A percentile compares a stretch with the other conserved stretches of the same genome.
Evolutionary conservation across 2,113 vertebrate genomes (phyloP).

Genomic region (Calyptommatus sinebrachiatus): DNA sequence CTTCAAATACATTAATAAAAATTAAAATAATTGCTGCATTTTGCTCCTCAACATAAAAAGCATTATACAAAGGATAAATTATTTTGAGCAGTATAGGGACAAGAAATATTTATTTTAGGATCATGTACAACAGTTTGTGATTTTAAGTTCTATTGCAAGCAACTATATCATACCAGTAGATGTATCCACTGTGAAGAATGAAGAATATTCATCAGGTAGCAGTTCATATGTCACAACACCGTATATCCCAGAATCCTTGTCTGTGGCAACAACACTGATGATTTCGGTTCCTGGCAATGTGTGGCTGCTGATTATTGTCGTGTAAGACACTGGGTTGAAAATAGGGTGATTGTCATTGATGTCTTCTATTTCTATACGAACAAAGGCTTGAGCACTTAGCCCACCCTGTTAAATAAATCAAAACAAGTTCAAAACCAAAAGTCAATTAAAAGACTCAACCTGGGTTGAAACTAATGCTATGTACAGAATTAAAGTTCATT

Average conservation of each 20-base stretch:
- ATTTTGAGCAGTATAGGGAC: too few species aligned
- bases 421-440: slow-evolving; percentile 10
- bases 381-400: slow-evolving; percentile 85
- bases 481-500: too few species aligned
- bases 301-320: slow-evolving; percentile 81
- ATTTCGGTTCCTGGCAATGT: slow-evolving; percentile 83
- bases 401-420: slow-evolving; percentile 80
- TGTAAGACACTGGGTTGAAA: slow-evolving; percentile 82
- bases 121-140: background rate
- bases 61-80: background rate
- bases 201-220: slow-evolving; percentile 76
- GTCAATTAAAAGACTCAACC: background rate
- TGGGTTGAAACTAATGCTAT: too few species aligned
- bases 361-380: slow-evolving; percentile 88
- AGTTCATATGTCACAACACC: slow-evolving; percentile 81
- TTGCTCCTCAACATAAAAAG: background rate
- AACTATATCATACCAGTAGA: slow-evolving; percentile 76
- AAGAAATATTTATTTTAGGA: background rate
- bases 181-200: slow-evolving; percentile 80
- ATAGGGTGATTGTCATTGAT: slow-evolving; percentile 87
- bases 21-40: too few species aligned
- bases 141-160: background rate
- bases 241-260: slow-evolving; percentile 80
- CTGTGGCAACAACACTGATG: slow-evolving; percentile 81
- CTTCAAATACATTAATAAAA: too few species aligned